Base-by-base conservation (phyloP, 2,113 vertebrate species). In the Hymenochirus boettgeri region DNA sequence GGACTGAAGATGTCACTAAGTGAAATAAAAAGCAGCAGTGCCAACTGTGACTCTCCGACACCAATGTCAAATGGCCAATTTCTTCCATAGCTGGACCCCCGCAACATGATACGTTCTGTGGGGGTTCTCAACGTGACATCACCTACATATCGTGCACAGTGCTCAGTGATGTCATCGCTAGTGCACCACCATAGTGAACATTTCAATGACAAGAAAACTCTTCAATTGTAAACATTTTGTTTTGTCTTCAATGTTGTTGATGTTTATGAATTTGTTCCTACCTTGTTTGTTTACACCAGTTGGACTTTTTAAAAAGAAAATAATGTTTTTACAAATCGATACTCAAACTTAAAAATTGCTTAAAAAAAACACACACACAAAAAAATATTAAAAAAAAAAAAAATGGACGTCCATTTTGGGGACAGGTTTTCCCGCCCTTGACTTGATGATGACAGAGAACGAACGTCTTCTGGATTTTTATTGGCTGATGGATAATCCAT, bases 281-380 rank as follows among this genome's bases (percentile, higher is more conserved):
- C 75, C 39, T 82, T 77, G 75, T 84, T 83, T 84, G 78, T 85
- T 86, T 77, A 80, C 83, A 84, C 62, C 73, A 2, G 67, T 73
- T 74, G 52, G 72, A 70, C 46, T 51, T 67, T 66, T 65, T 67
- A 26, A 27, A 58, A 18, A 25, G 19, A 37, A 31, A 31, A 56
- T 9, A 23, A 31, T 50, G 39, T 66, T 66, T 67, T 67, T 59
- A 48, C 25, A 42, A 26, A 31, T 57, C 37, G 39, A 53, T 50
- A 57, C 25, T 55, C n/a, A 22, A 46, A 47, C 18, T 31, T 31
- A 22, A 18, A 63, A 54, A 62, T 62, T 62, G 61, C 47, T 18
- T 54, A 54, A 65, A 65, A 56, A 65, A 65, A 26, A 50, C 24
- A n/a, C 21, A 7, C 2, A 39, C 35, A 63, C 8, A 42, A 35